Conservation (phyloP, 1,140 invertebrate genomes). For the Wiebesia pumilae region DNA sequence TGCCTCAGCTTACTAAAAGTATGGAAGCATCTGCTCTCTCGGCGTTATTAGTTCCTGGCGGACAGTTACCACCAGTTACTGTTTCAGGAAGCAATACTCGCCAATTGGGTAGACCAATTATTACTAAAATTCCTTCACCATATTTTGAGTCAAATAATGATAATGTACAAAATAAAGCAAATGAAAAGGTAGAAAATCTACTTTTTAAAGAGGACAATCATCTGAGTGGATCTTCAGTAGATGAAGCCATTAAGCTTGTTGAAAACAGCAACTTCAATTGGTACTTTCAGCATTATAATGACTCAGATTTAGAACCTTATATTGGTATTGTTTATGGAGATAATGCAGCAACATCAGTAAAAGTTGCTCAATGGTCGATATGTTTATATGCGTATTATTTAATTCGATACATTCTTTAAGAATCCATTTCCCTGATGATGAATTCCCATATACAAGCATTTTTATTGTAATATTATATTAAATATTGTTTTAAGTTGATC, state of each 20-base stretch:
- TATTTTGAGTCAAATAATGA: constrained; percentile 60
- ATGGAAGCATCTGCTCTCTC: constrained; percentile 73
- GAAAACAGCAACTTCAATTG: constrained; percentile 79
- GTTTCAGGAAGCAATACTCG: constrained; percentile 55
- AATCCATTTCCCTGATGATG: not conserved
- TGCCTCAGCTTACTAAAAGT: constrained; percentile 47
- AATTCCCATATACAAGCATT: not conserved
- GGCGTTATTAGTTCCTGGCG: constrained; percentile 77
- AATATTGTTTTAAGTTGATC: not conserved
- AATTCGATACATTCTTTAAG: not conserved
- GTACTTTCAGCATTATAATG: constrained; percentile 88
- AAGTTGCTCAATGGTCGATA: not conserved
- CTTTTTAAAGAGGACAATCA: constrained; percentile 52
- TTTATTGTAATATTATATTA: not conserved
- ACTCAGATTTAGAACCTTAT: constrained; percentile 81
- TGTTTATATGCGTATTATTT: constrained; percentile 12
- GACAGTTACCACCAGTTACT: constrained; percentile 70
- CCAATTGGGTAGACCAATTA: constrained; percentile 76
- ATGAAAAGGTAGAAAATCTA: constrained; percentile 41
- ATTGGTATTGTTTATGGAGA: constrained; percentile 71
- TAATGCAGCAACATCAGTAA: not conserved
- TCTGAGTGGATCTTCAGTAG: constrained; percentile 34
- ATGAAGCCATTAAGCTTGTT: constrained; percentile 58
- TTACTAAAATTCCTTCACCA: constrained; percentile 79
- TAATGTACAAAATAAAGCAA: not conserved